These are phyloP conservation scores for Phoebastria nigripes DNA, from an alignment of 2,797 vertebrate species.

Conservation along the genomic window DNA sequence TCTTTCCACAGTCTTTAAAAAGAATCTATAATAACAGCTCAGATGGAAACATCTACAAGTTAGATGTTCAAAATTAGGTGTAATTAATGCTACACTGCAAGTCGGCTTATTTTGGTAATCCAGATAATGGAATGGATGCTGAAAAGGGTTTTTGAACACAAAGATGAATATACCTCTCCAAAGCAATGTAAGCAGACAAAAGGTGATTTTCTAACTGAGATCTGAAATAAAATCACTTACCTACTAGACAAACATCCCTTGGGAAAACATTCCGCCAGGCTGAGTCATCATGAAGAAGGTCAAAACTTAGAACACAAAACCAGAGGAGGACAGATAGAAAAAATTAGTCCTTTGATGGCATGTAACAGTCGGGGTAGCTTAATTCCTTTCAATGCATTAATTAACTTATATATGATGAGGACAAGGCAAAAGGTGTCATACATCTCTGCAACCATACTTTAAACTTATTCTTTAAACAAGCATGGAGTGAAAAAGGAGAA, in stretches of 20 bases:
- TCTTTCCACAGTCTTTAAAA: neutral
- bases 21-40: neutral
- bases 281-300: neutral
- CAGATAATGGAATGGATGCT: neutral
- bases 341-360: neutral
- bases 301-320: neutral
- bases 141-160: neutral
- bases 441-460: neutral
- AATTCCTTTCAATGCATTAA: neutral
- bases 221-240: neutral
- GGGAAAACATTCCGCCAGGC: neutral
- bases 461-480: neutral
- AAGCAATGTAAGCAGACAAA: neutral
- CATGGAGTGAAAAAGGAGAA: neutral
- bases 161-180: neutral
- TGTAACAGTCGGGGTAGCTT: neutral
- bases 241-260: neutral
- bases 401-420: neutral
- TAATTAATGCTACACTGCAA: neutral
- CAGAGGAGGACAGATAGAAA: neutral
- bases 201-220: neutral
- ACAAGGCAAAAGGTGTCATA: neutral
- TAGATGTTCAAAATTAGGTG: neutral
- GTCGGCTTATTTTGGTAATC: neutral
- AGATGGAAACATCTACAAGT: neutral